phyloP scores from a whole-genome alignment of 2,888 invertebrate genomes.

The Polylopha cassiicola region DNA sequence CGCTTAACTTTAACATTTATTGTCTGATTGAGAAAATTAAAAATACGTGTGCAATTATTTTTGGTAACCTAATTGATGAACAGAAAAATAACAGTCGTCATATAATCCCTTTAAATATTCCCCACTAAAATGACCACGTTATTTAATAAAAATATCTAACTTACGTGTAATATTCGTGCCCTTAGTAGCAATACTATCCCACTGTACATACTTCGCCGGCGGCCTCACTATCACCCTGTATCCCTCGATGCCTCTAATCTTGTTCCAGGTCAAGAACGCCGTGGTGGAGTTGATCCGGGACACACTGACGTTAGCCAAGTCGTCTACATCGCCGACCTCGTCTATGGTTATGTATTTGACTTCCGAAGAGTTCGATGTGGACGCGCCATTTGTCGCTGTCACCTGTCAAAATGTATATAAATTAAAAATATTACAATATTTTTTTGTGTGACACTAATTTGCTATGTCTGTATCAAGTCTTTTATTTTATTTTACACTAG shows the following conservation, averaged over 20 bases:
- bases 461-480: no score
- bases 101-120: no score
- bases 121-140: conserved; percentile 54
- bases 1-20: no score
- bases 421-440: neutral
- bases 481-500: no score
- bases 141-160: conserved; percentile 71
- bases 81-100: no score
- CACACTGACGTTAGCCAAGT: conserved; percentile 75
- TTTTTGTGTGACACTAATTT: no score
- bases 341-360: conserved; percentile 79
- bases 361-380: conserved; percentile 79
- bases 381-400: conserved; percentile 79
- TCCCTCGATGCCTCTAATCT: conserved; percentile 75
- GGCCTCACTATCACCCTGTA: conserved; percentile 75
- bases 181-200: conserved; percentile 59
- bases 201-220: conserved; percentile 74
- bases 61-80: no score
- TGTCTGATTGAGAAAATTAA: no score
- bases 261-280: conserved; percentile 79
- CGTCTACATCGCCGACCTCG: conserved; percentile 79
- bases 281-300: conserved; percentile 66
- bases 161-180: conserved; percentile 65
- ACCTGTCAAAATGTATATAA: conserved; percentile 59
- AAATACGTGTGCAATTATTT: no score